phyloP scores from a whole-genome alignment of 2,113 vertebrate species.

The Numida meleagris region DNA sequence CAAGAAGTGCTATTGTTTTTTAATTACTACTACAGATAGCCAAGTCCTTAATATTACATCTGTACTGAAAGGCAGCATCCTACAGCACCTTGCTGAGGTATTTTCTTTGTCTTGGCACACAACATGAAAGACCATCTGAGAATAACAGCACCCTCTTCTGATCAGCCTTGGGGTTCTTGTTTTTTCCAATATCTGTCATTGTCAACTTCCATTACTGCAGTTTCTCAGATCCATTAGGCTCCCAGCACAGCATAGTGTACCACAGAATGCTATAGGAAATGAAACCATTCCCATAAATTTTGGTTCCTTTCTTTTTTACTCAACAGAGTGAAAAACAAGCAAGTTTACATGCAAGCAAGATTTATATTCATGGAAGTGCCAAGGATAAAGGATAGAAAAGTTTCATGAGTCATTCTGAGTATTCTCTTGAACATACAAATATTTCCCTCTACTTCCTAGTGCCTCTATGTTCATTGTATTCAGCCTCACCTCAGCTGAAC shows the following conservation, averaged over 20 bases:
- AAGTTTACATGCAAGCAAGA: not conserved
- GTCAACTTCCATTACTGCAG: not conserved
- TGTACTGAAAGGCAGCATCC: slow-evolving; percentile 6
- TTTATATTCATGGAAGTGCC: not conserved
- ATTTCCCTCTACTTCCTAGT: not conserved
- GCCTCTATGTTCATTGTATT: not conserved
- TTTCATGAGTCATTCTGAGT: not conserved
- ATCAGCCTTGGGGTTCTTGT: not conserved
- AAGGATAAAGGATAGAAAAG: not conserved
- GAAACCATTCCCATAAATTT: not conserved
- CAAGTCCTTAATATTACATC: slow-evolving; percentile 47
- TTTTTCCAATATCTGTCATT: slow-evolving; percentile 3
- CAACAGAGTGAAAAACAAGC: not conserved
- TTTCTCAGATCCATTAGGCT: not conserved
- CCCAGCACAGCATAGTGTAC: not conserved
- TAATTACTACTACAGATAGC: not conserved
- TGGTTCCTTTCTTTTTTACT: not conserved
- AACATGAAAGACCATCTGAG: not conserved
- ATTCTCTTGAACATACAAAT: not conserved
- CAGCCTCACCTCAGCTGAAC: not conserved
- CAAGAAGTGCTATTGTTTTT: slow-evolving; percentile 42
- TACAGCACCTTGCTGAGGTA: not conserved
- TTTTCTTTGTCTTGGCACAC: not conserved
- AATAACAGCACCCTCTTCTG: slow-evolving; percentile 63
- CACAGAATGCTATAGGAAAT: not conserved